phyloP scores from a whole-genome alignment of 2,888 invertebrate genomes.

The Choreutis nemorana region DNA sequence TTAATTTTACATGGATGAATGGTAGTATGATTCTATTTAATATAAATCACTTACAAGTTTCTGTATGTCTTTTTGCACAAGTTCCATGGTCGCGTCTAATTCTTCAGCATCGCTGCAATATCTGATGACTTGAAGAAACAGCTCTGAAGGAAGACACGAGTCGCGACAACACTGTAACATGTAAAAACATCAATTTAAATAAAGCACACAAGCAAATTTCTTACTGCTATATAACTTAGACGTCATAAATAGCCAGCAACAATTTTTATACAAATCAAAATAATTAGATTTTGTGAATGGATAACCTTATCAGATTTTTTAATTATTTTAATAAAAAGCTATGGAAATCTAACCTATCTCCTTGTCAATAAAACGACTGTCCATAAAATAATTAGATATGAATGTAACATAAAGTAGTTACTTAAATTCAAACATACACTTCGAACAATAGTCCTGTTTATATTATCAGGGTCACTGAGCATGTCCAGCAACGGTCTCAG shows the following conservation, averaged over 20 bases:
- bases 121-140: slow-evolving; percentile 84
- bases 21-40: slow-evolving; percentile 3
- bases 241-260: too few relatives aligned
- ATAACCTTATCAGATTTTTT: too few relatives aligned
- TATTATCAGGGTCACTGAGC: slow-evolving; percentile 88
- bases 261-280: too few relatives aligned
- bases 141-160: slow-evolving; percentile 78
- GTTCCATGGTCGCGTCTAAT: slow-evolving; percentile 79
- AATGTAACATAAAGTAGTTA: too few relatives aligned
- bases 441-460: slow-evolving; percentile 89
- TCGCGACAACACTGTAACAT: slow-evolving; percentile 79
- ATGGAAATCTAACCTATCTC: too few relatives aligned
- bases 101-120: slow-evolving; percentile 84
- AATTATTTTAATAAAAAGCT: too few relatives aligned
- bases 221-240: too few relatives aligned
- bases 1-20: neutral
- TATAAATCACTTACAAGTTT: slow-evolving; percentile 59
- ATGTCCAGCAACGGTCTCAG: slow-evolving; percentile 75
- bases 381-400: too few relatives aligned
- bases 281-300: too few relatives aligned
- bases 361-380: too few relatives aligned
- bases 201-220: too few relatives aligned
- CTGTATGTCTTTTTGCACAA: slow-evolving; percentile 83
- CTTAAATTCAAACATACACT: slow-evolving; percentile 72
- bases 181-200: neutral